Evolutionary conservation across 1,140 invertebrate species (phyloP).

Genomic region (Melanaphis sacchari): DNA sequence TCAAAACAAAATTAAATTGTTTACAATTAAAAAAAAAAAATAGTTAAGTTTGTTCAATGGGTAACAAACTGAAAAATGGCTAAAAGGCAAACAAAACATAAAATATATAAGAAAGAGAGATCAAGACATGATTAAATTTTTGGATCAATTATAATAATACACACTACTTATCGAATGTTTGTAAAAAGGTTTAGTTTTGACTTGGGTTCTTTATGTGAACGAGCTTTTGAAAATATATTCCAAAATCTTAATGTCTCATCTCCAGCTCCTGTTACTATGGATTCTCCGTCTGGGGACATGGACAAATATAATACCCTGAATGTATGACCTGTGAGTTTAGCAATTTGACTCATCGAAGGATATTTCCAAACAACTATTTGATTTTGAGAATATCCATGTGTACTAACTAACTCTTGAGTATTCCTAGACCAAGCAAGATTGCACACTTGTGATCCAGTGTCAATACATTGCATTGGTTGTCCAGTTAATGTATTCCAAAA

Average conservation of each 20-base stretch:
- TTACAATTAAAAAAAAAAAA: slow-evolving; percentile 37
- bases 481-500: slow-evolving; percentile 99
- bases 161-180: slow-evolving; percentile 53
- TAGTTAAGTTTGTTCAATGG: slow-evolving; percentile 55
- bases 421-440: slow-evolving; percentile 99
- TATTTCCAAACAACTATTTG: slow-evolving; percentile 99
- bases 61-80: slow-evolving; percentile 48
- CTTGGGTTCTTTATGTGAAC: slow-evolving; percentile 67
- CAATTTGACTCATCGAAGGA: slow-evolving; percentile 91
- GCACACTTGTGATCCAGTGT: slow-evolving; percentile 93
- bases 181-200: slow-evolving; percentile 58
- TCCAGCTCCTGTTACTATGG: slow-evolving; percentile 98
- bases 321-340: slow-evolving; percentile 97
- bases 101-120: slow-evolving; percentile 56
- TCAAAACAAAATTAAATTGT: slow-evolving; percentile 43
- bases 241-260: slow-evolving; percentile 99
- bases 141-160: slow-evolving; percentile 34
- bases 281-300: slow-evolving; percentile 98
- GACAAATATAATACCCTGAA: slow-evolving; percentile 97
- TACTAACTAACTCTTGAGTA: slow-evolving; percentile 94
- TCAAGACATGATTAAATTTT: slow-evolving; percentile 46
- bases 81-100: slow-evolving; percentile 55
- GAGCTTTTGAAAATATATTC: slow-evolving; percentile 98
- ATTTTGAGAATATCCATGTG: slow-evolving; percentile 99
- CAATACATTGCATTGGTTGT: slow-evolving; percentile 97